Evolutionary conservation across 2,797 vertebrate species (phyloP).

Genomic region (Channallabes apus): DNA sequence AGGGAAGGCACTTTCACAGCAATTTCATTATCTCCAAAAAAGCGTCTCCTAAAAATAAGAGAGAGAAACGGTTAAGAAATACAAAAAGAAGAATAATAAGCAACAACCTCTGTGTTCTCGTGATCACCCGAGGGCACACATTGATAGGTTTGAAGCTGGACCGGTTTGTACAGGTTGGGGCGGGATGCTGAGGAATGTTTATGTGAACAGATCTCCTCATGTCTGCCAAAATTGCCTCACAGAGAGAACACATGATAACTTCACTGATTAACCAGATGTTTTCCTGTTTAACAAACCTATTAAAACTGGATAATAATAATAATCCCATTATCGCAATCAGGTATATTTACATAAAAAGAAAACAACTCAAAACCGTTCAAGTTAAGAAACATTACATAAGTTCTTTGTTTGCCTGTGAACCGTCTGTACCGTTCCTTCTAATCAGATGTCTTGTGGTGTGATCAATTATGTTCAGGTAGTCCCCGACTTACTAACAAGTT

Average conservation of each 20-base stretch:
- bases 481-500: too few species aligned
- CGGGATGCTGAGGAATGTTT: background rate
- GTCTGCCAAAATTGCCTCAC: background rate
- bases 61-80: background rate
- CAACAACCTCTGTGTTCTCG: background rate
- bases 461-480: background rate
- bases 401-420: background rate
- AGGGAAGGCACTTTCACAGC: constrained; percentile 99
- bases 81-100: background rate
- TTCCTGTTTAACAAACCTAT: background rate
- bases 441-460: background rate
- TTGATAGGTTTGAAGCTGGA: background rate
- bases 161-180: background rate
- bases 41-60: constrained; percentile 79
- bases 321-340: background rate
- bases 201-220: background rate
- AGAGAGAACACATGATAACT: background rate
- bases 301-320: background rate
- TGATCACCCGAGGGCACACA: background rate
- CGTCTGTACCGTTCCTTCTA: background rate
- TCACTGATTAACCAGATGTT: background rate
- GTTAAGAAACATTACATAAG: background rate
- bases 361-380: too few species aligned
- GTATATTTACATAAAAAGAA: background rate
- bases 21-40: constrained; percentile 98